Conservation (phyloP, 2,797 vertebrate species). For the Hippocampus kuda region DNA sequence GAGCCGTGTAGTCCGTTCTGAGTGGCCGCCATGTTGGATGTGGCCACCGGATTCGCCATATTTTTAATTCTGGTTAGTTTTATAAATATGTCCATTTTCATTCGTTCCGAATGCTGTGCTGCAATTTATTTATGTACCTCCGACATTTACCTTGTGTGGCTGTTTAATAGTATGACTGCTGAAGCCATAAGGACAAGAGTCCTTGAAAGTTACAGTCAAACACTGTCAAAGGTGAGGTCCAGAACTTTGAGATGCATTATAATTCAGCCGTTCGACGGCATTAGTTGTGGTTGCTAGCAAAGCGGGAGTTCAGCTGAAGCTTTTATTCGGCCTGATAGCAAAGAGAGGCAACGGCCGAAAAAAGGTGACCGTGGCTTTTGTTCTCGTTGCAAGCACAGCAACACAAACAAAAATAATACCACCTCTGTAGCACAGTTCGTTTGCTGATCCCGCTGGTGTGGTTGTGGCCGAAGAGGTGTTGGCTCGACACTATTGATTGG, state of each 20-base stretch:
- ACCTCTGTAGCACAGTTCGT: not conserved
- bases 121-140: not conserved
- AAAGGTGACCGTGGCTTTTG: not conserved
- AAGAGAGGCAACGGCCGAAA: not conserved
- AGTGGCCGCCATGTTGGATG: too few relatives aligned
- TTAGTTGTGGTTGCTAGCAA: not conserved
- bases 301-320: not conserved
- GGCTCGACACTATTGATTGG: constrained; percentile 18
- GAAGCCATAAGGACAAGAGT: not conserved
- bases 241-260: not conserved
- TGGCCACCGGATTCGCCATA: too few relatives aligned
- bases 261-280: not conserved
- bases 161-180: not conserved
- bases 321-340: not conserved
- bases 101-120: not conserved
- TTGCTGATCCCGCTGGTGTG: constrained; percentile 6
- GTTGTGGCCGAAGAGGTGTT: constrained; percentile 17
- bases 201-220: not conserved
- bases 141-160: not conserved
- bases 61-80: not conserved
- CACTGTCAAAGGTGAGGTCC: not conserved
- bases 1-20: too few relatives aligned
- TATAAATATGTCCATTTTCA: not conserved
- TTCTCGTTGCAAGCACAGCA: not conserved
- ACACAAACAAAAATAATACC: not conserved